Base-by-base conservation (phyloP, 2,888 invertebrate species). In the Drosophila infuscata region DNA sequence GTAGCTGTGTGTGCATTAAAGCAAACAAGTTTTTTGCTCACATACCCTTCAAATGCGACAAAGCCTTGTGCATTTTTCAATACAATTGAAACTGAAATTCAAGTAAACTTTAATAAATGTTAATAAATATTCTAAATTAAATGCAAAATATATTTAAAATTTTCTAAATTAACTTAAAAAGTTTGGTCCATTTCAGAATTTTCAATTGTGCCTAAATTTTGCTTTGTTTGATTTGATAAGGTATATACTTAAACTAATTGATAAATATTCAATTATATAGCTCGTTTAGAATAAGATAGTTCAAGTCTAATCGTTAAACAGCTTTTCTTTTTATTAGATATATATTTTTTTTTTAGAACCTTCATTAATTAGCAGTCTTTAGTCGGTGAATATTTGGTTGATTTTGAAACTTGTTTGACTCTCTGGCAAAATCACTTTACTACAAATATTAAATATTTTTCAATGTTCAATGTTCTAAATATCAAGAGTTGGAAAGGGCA, bases 21-120 rank as follows among this genome's bases (percentile, higher is more conserved):
- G 62, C 62, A 59, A 74, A 74, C 78, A 81, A 65, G 51, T 32
- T 67, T 81, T 41, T 49, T 48, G 49, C 33, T 11, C 29, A 3
- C 9, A 12, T 72, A 51, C 61, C 3, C 62, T 62, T 11, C n/a
- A 11, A 29, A n/a, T 20, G 1, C 30, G 9, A 35, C 9, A 1
- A 29, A n/a, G 70, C 43, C 33, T 38, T 15, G 1, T 46, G 12
- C 8, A 8, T 46, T 46, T 46, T 0, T 2, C 4, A 25, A 25
- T 8, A 8, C 46, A 25, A 8, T 4, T 8, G 25, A 2, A 46
- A 25, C 46, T 25, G 15, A 25, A 12, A 20, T 46, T 46, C 7
- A 41, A 41, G n/a, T n/a, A n/a, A 41, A n/a, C 41, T 41, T 11
- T 1, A 46, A 20, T 15, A 20, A 2, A 15, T 8, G 4, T 20